Evolutionary conservation across 1,140 invertebrate species (phyloP), one percentile per base, ranked within the genome.

Genomic region (Calephelis nemesis): DNA sequence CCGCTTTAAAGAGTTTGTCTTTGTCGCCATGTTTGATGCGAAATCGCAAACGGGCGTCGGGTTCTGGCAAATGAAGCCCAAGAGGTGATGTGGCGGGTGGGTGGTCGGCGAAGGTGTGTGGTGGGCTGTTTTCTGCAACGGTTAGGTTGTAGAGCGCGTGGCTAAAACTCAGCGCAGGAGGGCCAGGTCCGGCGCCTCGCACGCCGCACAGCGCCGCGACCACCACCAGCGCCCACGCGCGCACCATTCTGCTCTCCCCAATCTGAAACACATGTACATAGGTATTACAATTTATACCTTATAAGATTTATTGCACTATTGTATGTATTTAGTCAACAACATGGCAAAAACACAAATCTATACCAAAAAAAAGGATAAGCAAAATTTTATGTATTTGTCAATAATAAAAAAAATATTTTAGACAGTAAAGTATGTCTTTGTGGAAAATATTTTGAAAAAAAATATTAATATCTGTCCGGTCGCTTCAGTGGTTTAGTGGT

Each of bases 1-100:
- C 98, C 0, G 97, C 97, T 85, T 98, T 98, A 92, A 99, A 99
- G 82, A 98, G 96, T 81, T 97, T 96, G 68, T 97, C 95, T 40
- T 95, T 94, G 88, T 99, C 97, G 40, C 97, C 97, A 72, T 94
- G 94, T 12, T 95, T 93, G 84, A 99, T 98, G 75, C 95, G 95
- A 87, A 95, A 98, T 70, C 95, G 95, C 11, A 99, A 93, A 68
- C 95, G 94, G 10, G 93, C 87, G 75, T 85, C 85, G n/a, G 80
- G 79, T 39, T 63, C 82, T 50, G 88, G 85, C 54, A 93, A 72
- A 39, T 72, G 87, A 68, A 95, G 88, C 62, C 93, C 94, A 70
- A 93, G 91, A 48, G 90, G 93, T 67, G 90, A 93, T 52, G 93
- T 93, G 68, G 92, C 93, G 69, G 86, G 93, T 60, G 90, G 88